Evolutionary conservation across 1,140 invertebrate species (phyloP), one percentile per base, ranked within the genome.

Genomic region (Ips typographus): DNA sequence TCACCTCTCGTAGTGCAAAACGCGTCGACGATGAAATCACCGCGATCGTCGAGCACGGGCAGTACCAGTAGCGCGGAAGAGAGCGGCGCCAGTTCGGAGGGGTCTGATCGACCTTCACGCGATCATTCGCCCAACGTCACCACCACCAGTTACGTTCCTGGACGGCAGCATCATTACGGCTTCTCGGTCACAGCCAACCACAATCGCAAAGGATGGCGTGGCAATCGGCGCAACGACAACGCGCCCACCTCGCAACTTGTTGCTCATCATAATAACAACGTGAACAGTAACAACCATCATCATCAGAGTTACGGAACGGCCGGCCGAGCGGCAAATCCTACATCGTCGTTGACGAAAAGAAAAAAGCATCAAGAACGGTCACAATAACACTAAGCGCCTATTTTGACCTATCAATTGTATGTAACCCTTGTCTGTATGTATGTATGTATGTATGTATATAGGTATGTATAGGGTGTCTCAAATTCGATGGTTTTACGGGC

Each of bases 51-150:
- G n/a, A 79, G 78, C 37, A 80, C 77, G 41, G 75, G 75, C 40
- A 78, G 78, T 39, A 77, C 78, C 0, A 76, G 76, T n/a, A 78
- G 78, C 39, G 73, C 76, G 6, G 78, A 77, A 7, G 77, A 79
- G 36, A 78, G 77, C 66, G 77, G 63, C 5, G 77, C 67, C 44
- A 79, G 77, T 73, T 79, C 78, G 60, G 78, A 79, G 67, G 77
- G 77, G 22, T 79, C 77, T 3, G 77, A 79, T 62, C 71, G 72
- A 44, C 75, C 76, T 36, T 78, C 77, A 3, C 62, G 77, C 3
- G 78, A 78, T 65, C 77, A 75, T 59, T 79, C 78, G 38, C 76
- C 77, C 58, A 79, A 79, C 65, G 73, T 75, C 22, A 22, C 22
- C 22, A 22, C 22, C 22, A 22, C 22, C 22, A 22, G 22, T 22